phyloP scores from a whole-genome alignment of 2,113 vertebrate genomes.

The Megaleporinus macrocephalus region DNA sequence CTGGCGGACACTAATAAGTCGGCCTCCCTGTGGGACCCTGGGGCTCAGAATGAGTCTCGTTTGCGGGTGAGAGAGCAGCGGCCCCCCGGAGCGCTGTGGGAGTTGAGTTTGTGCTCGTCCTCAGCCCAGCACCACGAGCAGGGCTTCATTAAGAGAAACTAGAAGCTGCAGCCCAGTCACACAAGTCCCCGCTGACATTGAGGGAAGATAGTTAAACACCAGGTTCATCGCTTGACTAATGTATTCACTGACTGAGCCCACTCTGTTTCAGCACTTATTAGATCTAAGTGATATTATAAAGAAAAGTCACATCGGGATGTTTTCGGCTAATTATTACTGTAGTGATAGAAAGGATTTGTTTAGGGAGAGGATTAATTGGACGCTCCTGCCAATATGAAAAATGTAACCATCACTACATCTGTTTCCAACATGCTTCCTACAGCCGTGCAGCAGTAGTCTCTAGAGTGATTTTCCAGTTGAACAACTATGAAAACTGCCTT shows the following conservation, averaged over 20 bases:
- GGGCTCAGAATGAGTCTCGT: slow-evolving; percentile 33
- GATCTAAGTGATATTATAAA: not conserved
- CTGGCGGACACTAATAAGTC: slow-evolving; percentile 43
- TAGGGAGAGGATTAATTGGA: too few species aligned
- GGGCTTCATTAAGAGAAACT: slow-evolving; percentile 46
- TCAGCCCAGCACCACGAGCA: slow-evolving; percentile 31
- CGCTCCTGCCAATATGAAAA: too few species aligned
- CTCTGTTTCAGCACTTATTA: not conserved
- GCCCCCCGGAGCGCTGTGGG: not conserved
- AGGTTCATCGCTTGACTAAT: slow-evolving; percentile 46
- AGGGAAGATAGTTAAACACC: slow-evolving; percentile 28
- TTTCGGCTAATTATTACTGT: not conserved
- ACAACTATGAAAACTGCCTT: too few species aligned
- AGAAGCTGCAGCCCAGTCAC: slow-evolving; percentile 32
- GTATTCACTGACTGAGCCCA: slow-evolving; percentile 23
- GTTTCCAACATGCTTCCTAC: too few species aligned
- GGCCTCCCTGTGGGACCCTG: slow-evolving; percentile 39
- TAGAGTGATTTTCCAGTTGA: too few species aligned
- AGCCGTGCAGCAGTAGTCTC: too few species aligned
- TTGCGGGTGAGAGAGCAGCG: slow-evolving; percentile 27
- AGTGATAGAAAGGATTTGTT: too few species aligned
- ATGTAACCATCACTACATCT: too few species aligned
- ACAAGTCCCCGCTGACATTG: slow-evolving; percentile 2
- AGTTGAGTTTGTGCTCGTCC: slow-evolving; percentile 33
- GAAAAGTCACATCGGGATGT: not conserved